These are phyloP conservation scores for Latheticus oryzae DNA, from an alignment of 2,888 invertebrate genomes.

Conservation along the genomic window DNA sequence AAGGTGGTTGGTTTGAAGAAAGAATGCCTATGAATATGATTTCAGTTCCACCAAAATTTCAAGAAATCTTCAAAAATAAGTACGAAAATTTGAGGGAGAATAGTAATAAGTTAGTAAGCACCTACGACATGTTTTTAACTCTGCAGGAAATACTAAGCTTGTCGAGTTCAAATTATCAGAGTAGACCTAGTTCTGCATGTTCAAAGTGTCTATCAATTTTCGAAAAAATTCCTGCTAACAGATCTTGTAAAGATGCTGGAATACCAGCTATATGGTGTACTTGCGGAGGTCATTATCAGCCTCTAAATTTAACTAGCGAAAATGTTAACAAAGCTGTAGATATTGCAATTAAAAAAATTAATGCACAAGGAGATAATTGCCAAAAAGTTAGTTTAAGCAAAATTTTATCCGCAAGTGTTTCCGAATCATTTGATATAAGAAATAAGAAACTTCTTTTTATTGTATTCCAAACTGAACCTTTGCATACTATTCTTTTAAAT, in stretches of 20 bases:
- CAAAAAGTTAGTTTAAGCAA: too few relatives aligned
- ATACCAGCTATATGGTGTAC: slow-evolving; percentile 81
- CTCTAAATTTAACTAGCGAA: background rate
- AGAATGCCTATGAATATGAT: slow-evolving; percentile 57
- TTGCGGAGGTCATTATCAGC: slow-evolving; percentile 62
- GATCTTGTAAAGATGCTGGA: slow-evolving; percentile 76
- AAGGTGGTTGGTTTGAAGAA: slow-evolving; percentile 29
- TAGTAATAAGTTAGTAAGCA: slow-evolving; percentile 76
- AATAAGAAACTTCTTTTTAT: too few relatives aligned
- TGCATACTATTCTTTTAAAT: too few relatives aligned
- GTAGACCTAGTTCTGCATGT: slow-evolving; percentile 68
- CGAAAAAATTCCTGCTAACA: slow-evolving; percentile 66
- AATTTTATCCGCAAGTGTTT: too few relatives aligned
- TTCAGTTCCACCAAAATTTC: slow-evolving; percentile 74
- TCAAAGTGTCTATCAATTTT: slow-evolving; percentile 75
- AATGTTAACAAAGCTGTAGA: background rate
- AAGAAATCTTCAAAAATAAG: slow-evolving; percentile 68
- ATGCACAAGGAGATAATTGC: too few relatives aligned
- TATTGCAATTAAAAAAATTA: background rate
- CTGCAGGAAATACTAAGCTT: slow-evolving; percentile 71
- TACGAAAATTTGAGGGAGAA: slow-evolving; percentile 72
- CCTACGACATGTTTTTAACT: slow-evolving; percentile 82
- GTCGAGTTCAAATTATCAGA: slow-evolving; percentile 61
- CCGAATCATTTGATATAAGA: too few relatives aligned
- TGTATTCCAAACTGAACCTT: too few relatives aligned